These are phyloP conservation scores for Phylloscopus trochilus DNA, from an alignment of 2,113 vertebrate genomes.

Conservation along the genomic window DNA sequence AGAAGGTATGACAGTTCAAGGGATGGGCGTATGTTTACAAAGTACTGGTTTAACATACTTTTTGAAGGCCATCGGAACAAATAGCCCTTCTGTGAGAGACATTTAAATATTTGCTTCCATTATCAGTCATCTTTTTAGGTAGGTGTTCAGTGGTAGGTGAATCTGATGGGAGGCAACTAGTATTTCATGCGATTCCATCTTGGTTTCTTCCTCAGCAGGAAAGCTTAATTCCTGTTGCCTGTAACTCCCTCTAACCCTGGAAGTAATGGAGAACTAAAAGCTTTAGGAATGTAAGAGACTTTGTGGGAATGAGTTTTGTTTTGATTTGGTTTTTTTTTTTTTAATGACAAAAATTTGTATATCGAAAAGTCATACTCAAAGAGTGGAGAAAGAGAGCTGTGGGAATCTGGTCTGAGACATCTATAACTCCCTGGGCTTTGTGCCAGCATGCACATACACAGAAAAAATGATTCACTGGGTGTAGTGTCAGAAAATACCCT, in stretches of 20 bases:
- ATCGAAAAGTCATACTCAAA: background rate
- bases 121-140: background rate
- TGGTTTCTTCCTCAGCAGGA: background rate
- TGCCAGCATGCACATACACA: background rate
- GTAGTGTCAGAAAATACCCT: background rate
- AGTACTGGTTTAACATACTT: background rate
- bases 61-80: background rate
- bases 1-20: background rate
- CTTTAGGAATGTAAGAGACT: background rate
- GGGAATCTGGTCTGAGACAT: slow-evolving; percentile 26
- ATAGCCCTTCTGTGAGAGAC: background rate
- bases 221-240: background rate
- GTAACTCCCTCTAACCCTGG: background rate
- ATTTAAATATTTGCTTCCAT: background rate
- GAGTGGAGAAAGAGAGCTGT: background rate
- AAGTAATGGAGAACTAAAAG: background rate
- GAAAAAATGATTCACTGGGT: slow-evolving; percentile 13
- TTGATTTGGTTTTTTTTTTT: background rate
- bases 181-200: background rate
- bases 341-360: background rate
- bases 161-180: background rate
- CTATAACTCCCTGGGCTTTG: background rate
- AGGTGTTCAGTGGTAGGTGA: background rate
- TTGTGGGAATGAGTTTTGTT: background rate
- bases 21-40: background rate